phyloP scores from a whole-genome alignment of 1,140 invertebrate species.

The Brachionus calyciflorus region DNA sequence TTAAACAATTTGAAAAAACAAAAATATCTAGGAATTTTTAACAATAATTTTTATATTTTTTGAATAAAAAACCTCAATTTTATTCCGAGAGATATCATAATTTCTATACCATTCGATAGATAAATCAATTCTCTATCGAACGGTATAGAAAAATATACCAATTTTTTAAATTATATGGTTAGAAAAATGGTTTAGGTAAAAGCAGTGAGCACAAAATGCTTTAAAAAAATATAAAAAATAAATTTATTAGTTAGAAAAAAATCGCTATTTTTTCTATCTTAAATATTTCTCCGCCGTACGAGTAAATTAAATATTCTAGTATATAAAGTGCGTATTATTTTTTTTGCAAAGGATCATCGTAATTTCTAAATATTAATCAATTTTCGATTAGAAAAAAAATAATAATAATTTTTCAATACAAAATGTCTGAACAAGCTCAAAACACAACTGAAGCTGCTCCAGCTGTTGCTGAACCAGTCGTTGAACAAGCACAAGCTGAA shows the following conservation, averaged over 20 bases:
- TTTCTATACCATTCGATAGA: not conserved
- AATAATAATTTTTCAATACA: not conserved
- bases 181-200: not conserved
- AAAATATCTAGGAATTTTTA: not conserved
- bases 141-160: not conserved
- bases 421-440: slow-evolving; percentile 28
- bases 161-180: not conserved
- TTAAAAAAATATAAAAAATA: slow-evolving; percentile 1
- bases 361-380: slow-evolving; percentile 24
- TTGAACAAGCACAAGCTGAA: not conserved
- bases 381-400: not conserved
- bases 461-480: not conserved
- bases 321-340: not conserved
- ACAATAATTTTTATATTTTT: not conserved
- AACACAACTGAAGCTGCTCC: not conserved
- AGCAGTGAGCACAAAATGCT: slow-evolving; percentile 18
- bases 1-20: slow-evolving; percentile 9
- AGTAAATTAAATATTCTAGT: not conserved
- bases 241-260: slow-evolving; percentile 14
- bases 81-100: not conserved
- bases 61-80: not conserved
- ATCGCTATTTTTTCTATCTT: not conserved
- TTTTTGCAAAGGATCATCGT: not conserved
- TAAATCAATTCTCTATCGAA: slow-evolving; percentile 17
- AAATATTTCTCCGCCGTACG: slow-evolving; percentile 37